These are phyloP conservation scores for Cryptomyrus ogoouensis DNA, from an alignment of 2,113 vertebrate genomes.

Conservation along the genomic window DNA sequence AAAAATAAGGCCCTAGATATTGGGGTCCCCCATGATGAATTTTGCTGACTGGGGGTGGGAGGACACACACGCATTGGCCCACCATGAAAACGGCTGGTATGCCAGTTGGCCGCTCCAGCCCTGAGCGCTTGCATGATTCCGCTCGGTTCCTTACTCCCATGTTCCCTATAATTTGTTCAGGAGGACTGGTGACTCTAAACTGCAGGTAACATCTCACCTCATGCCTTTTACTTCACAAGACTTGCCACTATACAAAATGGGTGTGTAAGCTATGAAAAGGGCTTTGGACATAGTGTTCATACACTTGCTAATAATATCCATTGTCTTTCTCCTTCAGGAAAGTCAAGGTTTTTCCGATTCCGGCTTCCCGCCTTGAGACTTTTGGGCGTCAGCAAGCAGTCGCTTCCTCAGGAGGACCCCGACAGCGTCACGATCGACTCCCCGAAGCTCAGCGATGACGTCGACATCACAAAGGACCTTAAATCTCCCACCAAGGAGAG, in stretches of 20 bases:
- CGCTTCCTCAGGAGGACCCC: conserved; percentile 90
- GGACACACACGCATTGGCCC: not conserved
- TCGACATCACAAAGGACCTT: conserved; percentile 79
- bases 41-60: not conserved
- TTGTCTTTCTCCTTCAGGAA: conserved; percentile 38
- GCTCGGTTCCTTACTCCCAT: not conserved
- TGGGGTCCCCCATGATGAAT: not conserved
- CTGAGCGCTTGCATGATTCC: not conserved
- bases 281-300: not conserved
- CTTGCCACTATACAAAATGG: not conserved
- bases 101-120: not conserved
- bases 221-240: not conserved
- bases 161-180: not conserved
- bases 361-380: conserved; percentile 78
- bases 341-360: conserved; percentile 85
- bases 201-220: not conserved
- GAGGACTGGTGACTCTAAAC: not conserved
- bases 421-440: conserved; percentile 85
- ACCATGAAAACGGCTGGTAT: not conserved
- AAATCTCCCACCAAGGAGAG: conserved; percentile 83
- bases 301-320: not conserved
- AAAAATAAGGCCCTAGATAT: not conserved
- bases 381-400: conserved; percentile 85
- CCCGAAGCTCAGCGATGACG: conserved; percentile 77
- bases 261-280: not conserved